These are phyloP conservation scores for Syngnathus rostellatus DNA, from an alignment of 2,797 vertebrate species.

Conservation along the genomic window DNA sequence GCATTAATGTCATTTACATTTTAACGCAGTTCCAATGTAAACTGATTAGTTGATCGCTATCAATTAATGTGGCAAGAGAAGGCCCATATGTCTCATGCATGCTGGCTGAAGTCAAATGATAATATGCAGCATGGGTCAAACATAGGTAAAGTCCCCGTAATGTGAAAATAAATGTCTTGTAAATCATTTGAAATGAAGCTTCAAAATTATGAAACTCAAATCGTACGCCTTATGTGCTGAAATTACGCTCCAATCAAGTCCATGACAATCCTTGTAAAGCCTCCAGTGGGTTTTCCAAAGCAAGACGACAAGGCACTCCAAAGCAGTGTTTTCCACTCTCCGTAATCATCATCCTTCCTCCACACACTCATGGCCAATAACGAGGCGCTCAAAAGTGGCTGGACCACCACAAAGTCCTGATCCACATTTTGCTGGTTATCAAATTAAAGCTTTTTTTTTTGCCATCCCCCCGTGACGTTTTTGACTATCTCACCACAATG, in stretches of 20 bases:
- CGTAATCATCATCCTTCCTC: too few species aligned
- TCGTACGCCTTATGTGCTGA: too few species aligned
- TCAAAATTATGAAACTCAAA: too few species aligned
- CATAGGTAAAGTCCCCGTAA: conserved; percentile 7
- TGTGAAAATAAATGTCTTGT: conserved; percentile 19
- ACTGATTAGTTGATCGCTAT: conserved; percentile 77
- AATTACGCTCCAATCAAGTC: too few species aligned
- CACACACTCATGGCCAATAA: too few species aligned
- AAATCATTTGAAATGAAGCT: too few species aligned
- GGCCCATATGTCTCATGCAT: conserved; percentile 58
- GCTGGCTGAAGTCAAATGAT: conserved; percentile 58
- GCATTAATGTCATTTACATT: conserved; percentile 79
- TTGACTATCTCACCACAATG: neutral
- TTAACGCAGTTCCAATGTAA: conserved; percentile 76
- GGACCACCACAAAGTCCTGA: neutral
- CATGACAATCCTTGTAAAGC: too few species aligned
- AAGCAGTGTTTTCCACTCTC: neutral
- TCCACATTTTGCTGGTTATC: neutral
- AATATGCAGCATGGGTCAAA: conserved; percentile 45
- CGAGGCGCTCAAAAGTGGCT: neutral
- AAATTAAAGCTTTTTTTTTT: neutral
- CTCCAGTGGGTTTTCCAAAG: too few species aligned
- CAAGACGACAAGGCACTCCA: neutral
- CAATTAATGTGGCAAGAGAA: conserved; percentile 71
- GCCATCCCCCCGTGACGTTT: neutral